phyloP scores from a whole-genome alignment of 2,113 vertebrate species.

The Grantiella picta region DNA sequence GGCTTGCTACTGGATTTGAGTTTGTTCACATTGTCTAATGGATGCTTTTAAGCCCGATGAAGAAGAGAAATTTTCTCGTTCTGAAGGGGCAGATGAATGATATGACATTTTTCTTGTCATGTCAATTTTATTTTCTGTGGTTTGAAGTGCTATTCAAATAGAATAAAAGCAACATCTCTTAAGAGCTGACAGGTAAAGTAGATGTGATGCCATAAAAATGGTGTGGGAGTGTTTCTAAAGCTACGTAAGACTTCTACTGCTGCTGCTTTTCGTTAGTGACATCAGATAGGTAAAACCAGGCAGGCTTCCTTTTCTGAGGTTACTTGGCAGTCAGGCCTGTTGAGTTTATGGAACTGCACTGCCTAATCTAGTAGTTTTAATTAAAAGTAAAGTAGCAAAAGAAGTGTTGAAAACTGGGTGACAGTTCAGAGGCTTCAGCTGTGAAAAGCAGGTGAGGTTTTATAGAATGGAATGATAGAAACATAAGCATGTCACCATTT shows the following conservation, averaged over 20 bases:
- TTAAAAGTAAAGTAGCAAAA: not conserved
- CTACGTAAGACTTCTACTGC: not conserved
- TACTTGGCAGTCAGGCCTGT: not conserved
- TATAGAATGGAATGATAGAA: not conserved
- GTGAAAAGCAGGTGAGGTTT: not conserved
- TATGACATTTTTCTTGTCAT: not conserved
- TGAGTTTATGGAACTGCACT: not conserved
- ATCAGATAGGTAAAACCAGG: not conserved
- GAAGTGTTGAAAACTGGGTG: not conserved
- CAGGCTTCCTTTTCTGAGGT: not conserved
- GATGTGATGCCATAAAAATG: not conserved
- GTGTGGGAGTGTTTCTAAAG: not conserved
- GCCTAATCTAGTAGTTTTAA: not conserved
- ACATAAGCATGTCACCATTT: not conserved
- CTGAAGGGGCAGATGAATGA: not conserved
- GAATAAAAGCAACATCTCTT: not conserved
- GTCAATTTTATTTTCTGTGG: not conserved
- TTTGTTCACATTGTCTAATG: not conserved
- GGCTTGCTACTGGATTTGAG: not conserved
- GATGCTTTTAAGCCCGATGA: not conserved
- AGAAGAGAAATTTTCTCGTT: not conserved
- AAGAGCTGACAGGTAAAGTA: not conserved
- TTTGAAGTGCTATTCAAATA: not conserved
- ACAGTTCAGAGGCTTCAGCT: not conserved
- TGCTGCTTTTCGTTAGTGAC: not conserved